These are phyloP conservation scores for Pseudanteris insignis DNA, from an alignment of 2,888 invertebrate species.

Conservation along the genomic window DNA sequence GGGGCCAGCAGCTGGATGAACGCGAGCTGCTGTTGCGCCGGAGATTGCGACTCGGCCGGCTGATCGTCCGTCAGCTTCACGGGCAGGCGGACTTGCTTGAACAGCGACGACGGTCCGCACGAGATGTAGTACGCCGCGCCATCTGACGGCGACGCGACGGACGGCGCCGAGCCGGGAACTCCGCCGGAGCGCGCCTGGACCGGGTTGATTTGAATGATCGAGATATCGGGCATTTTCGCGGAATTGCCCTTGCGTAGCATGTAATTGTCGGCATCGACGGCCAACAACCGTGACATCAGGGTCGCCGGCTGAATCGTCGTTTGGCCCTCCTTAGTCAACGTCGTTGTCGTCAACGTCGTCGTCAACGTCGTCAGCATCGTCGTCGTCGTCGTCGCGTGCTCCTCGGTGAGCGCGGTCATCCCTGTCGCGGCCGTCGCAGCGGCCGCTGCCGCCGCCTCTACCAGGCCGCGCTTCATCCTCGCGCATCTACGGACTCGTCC, in stretches of 20 bases:
- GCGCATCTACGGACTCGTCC: neutral
- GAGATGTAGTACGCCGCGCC: conserved; percentile 35
- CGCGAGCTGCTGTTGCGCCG: conserved; percentile 42
- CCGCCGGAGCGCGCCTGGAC: conserved; percentile 8
- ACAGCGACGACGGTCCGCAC: conserved; percentile 22
- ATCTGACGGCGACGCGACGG: conserved; percentile 23
- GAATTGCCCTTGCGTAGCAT: conserved; percentile 58
- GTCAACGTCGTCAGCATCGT: conserved; percentile 47
- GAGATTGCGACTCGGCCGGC: conserved; percentile 6
- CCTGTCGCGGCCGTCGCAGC: neutral
- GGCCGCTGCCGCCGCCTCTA: conserved; percentile 31
- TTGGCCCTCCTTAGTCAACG: conserved; percentile 30
- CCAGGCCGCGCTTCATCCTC: conserved; percentile 53
- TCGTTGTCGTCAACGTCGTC: too few species aligned
- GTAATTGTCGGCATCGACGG: conserved; percentile 64
- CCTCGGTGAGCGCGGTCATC: too few species aligned
- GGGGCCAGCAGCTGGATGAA: conserved; percentile 39
- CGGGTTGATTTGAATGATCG: conserved; percentile 36
- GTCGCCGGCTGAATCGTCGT: conserved; percentile 49
- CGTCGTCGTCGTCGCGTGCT: too few species aligned
- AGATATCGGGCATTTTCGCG: conserved; percentile 37
- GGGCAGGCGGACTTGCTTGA: conserved; percentile 25
- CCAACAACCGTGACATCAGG: conserved; percentile 59
- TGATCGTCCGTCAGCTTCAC: conserved; percentile 16
- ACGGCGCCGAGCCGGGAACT: conserved; percentile 13